Percentiles rank a stretch among this genome's conserved stretches.
These are phyloP conservation scores for Laothoe populi DNA, from an alignment of 2,888 invertebrate genomes.

Conservation along the genomic window DNA sequence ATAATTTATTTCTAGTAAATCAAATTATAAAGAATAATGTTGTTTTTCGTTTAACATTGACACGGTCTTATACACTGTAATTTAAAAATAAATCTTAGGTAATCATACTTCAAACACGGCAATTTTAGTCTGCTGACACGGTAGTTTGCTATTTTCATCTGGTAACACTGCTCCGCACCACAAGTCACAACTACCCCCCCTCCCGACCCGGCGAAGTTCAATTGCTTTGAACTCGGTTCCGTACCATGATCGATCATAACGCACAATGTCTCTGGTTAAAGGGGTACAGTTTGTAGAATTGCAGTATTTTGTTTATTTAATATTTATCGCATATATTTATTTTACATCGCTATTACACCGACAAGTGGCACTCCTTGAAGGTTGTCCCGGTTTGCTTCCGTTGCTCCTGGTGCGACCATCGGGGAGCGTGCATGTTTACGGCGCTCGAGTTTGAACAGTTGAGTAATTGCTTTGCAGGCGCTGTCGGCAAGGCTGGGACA, in stretches of 20 bases:
- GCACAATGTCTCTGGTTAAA: slow-evolving; percentile 80
- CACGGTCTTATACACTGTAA: too few species aligned
- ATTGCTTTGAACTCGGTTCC: slow-evolving; percentile 75
- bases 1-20: too few species aligned
- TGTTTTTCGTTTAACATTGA: too few species aligned
- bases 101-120: too few species aligned
- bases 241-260: slow-evolving; percentile 71
- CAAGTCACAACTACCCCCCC: slow-evolving; percentile 48
- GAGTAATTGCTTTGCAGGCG: slow-evolving; percentile 75
- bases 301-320: slow-evolving; percentile 76
- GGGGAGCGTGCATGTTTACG: slow-evolving; percentile 77
- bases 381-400: slow-evolving; percentile 86
- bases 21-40: too few species aligned
- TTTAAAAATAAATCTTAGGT: too few species aligned
- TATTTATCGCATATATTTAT: slow-evolving; percentile 82
- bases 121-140: too few species aligned
- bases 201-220: slow-evolving; percentile 63
- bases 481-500: slow-evolving; percentile 74
- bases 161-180: too few species aligned
- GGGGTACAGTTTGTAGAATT: slow-evolving; percentile 83
- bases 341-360: slow-evolving; percentile 72
- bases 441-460: slow-evolving; percentile 62
- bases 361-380: slow-evolving; percentile 82
- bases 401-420: slow-evolving; percentile 66
- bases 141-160: too few species aligned